phyloP scores from a whole-genome alignment of 1,140 invertebrate species.

The Brachionus asplanchnoidis region DNA sequence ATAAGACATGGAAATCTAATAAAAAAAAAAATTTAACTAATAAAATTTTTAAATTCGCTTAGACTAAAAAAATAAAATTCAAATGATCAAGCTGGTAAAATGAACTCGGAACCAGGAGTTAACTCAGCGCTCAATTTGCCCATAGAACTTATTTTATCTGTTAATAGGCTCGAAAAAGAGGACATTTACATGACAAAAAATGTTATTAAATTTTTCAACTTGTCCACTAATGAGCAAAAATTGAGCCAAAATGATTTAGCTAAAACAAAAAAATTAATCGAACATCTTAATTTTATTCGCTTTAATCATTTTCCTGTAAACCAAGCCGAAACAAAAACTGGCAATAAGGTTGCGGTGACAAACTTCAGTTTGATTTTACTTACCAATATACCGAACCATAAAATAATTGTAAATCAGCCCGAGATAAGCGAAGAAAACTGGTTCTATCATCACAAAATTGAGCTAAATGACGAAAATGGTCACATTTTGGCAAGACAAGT shows the following conservation, averaged over 20 bases:
- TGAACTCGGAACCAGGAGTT: neutral
- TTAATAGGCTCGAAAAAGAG: conserved; percentile 1
- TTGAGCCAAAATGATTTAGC: neutral
- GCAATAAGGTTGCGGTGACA: neutral
- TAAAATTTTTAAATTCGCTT: neutral
- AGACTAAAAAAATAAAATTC: neutral
- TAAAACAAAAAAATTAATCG: neutral
- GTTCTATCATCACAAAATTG: conserved; percentile 33
- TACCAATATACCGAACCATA: conserved; percentile 8
- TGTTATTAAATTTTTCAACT: neutral
- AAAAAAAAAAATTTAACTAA: neutral
- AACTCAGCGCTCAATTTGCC: neutral
- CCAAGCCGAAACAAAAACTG: neutral
- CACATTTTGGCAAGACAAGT: neutral
- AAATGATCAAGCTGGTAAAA: neutral
- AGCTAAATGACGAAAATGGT: conserved; percentile 36
- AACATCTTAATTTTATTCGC: conserved; percentile 10
- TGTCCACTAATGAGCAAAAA: neutral
- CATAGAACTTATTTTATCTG: conserved; percentile 11
- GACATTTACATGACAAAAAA: neutral
- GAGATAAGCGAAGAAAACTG: neutral
- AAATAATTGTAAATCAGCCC: neutral
- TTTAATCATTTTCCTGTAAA: conserved; percentile 18
- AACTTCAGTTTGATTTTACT: neutral
- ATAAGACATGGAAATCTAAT: neutral